Evolutionary conservation across 2,797 vertebrate species (phyloP).

Genomic region (Melanotaenia parkinsoni): DNA sequence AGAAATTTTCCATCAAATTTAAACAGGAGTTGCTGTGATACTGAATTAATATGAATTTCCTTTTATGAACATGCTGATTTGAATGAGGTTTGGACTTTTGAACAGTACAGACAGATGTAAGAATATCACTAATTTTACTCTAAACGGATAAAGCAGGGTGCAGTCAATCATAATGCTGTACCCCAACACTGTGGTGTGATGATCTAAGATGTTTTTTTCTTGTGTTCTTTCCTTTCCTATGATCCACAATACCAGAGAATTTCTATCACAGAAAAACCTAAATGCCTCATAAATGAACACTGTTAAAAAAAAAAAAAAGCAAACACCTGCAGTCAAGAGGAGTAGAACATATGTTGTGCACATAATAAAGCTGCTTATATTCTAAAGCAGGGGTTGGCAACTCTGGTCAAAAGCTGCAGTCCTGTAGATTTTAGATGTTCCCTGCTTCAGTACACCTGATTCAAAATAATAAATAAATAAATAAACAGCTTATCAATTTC

Average conservation of each 20-base stretch:
- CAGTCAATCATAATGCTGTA: neutral
- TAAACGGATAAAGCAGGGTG: neutral
- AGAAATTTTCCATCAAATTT: no score
- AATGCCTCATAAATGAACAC: neutral
- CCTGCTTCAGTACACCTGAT: neutral
- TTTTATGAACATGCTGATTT: no score
- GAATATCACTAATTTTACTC: neutral
- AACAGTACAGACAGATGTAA: neutral
- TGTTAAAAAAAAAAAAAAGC: no score
- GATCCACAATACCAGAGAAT: neutral
- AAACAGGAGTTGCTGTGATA: no score
- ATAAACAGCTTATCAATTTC: neutral
- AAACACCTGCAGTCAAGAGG: neutral
- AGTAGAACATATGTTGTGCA: neutral
- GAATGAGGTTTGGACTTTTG: neutral
- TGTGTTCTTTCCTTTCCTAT: neutral
- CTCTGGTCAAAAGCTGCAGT: neutral
- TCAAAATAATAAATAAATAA: no score
- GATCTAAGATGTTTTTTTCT: neutral
- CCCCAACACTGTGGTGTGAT: neutral
- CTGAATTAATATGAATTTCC: no score
- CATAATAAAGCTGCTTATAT: neutral
- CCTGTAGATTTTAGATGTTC: neutral
- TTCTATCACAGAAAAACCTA: neutral
- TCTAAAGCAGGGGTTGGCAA: neutral